Evolutionary conservation across 1,140 invertebrate species (phyloP).

Genomic region (Acromyrmex charruanus): DNA sequence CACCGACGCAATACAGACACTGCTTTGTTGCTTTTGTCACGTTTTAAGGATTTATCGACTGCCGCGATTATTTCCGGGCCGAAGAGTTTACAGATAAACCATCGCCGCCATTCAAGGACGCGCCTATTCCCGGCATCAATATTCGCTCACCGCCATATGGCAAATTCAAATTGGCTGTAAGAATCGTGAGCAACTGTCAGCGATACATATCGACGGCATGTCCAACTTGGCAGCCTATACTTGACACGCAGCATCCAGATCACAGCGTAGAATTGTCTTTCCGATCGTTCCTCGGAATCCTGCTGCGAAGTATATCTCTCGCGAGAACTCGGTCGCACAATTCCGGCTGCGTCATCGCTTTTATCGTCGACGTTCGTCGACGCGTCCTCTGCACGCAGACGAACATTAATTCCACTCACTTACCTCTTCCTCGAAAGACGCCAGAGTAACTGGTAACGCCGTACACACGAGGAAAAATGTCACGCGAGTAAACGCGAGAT

Average conservation of each 20-base stretch:
- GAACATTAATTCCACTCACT: neutral
- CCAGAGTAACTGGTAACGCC: slow-evolving; percentile 19
- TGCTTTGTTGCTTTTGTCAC: neutral
- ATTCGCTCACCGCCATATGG: slow-evolving; percentile 28
- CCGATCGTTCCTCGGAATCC: neutral
- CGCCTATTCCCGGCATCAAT: slow-evolving; percentile 34
- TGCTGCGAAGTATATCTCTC: slow-evolving; percentile 20
- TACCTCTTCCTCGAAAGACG: slow-evolving; percentile 39
- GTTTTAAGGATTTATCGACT: slow-evolving; percentile 35
- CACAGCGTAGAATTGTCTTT: neutral
- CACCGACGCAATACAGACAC: neutral
- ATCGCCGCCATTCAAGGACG: slow-evolving; percentile 38
- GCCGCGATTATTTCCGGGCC: slow-evolving; percentile 25
- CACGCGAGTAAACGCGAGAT: slow-evolving; percentile 10
- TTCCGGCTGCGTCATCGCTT: neutral
- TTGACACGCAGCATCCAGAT: neutral
- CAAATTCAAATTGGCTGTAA: neutral
- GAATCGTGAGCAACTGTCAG: neutral
- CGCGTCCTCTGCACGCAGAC: neutral
- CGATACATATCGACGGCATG: neutral
- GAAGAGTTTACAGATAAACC: slow-evolving; percentile 36
- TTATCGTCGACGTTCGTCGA: neutral
- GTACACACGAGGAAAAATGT: slow-evolving; percentile 18
- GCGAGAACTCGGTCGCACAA: slow-evolving; percentile 1
- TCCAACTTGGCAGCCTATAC: neutral